Evolutionary conservation across 2,888 invertebrate genomes (phyloP), one percentile per base, ranked within the genome.

Genomic region (Drosophila paranaensis): DNA sequence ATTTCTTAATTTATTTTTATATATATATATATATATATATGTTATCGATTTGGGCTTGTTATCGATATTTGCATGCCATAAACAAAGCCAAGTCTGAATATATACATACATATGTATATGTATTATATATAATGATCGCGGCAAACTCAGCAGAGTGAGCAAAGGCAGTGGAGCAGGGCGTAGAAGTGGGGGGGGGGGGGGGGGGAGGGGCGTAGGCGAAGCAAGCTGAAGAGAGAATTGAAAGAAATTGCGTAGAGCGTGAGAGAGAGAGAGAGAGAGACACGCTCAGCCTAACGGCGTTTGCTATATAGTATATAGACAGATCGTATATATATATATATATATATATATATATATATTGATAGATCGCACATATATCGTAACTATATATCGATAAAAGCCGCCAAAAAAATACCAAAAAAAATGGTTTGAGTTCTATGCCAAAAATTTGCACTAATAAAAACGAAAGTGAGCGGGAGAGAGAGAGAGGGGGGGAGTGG

Each of bases 321-420:
- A 33, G 33, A 33, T 13, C 0, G 4, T 30, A 48, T 16, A 33
- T 33, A 33, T 33, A 33, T 33, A 50, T 48, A 50, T 16, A 30
- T 10, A 40, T 2, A 10, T 33, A 33, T 33, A 10, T 10, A 33
- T 3, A 43, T 43, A 43, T 43, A 43, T 20, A 46, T 27, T 27
- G 27, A 27, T 6, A 27, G 27, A 27, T 27, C 14, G 10, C 8
- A 33, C 8, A 6, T 33, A 33, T 33, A 33, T 33, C 33, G 33
- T 33, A 33, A 33, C 6, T 33, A 10, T 33, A 33, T 33, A 50
- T 20, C 33, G 11, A 16, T 50, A 53, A 53, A 71, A 56, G 37
- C 60, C 71, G 62, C 63, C 50, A 63, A 71, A 54, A 57, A 57
- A 37, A 56, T 20, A 20, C 20, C 6, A 69, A 65, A 66, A 60